Evolutionary conservation across 2,113 vertebrate species (phyloP), one percentile per base, ranked within the genome.

Genomic region (Burhinus oedicnemus): DNA sequence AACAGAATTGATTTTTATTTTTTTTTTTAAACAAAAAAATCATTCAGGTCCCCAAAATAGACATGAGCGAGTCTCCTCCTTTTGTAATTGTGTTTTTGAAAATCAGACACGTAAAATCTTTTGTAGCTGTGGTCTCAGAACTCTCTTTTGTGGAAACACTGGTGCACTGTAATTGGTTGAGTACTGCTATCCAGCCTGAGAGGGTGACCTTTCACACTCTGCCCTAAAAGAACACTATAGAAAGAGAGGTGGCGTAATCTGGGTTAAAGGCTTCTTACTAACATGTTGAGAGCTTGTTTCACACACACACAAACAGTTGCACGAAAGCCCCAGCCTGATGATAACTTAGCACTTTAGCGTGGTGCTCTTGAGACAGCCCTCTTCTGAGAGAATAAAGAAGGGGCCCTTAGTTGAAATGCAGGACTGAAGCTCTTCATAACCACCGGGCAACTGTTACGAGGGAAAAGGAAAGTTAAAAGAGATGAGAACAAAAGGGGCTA

Each of bases 251-350:
- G 98, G 98, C 97, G 96, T 99, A 99, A 99, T 99, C 98, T 98
- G 98, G 98, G 98, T 98, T 99, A 99, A 99, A 99, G 98, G 97
- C 99, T 99, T 98, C 98, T 99, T 98, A 99, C 98, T 98, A 98
- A 98, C 98, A 98, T 97, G 98, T 98, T 97, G 97, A 98, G 98
- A 98, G 98, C 97, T 98, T 98, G 97, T 98, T 99, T 98, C 98
- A 98, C 97, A 98, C 98, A 98, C 91, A 98, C 98, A 98, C 98
- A 98, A 98, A 98, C 97, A 96, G 98, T 97, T 98, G 97, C 98
- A 97, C 98, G 98, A 98, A 98, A 98, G 98, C 97, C 98, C 91
- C 97, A 98, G 92, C 78, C 95, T 84, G 65, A 93, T 62, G 64
- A 98, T 98, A 98, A 98, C 97, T 98, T 98, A 98, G 98, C 95